Evolutionary conservation across 2,113 vertebrate species (phyloP).

Genomic region (Rhabdornis inornatus): DNA sequence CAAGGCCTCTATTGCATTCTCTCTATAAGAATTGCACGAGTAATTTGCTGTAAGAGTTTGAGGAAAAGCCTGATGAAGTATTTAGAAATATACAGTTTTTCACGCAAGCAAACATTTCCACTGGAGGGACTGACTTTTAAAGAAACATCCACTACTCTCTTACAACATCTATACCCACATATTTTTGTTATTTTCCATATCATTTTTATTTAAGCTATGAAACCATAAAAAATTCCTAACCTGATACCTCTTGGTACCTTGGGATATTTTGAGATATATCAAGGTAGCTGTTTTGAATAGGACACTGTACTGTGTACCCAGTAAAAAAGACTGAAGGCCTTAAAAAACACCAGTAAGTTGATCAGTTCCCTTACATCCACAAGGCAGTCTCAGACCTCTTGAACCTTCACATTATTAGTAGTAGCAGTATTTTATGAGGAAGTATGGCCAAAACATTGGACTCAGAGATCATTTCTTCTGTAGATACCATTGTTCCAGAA

Average conservation of each 20-base stretch:
- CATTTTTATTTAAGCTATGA: neutral
- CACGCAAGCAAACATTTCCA: neutral
- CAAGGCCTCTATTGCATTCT: neutral
- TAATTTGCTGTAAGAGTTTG: neutral
- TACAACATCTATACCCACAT: neutral
- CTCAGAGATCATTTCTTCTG: neutral
- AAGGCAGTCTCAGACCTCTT: neutral
- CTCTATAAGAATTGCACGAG: neutral
- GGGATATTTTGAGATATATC: neutral
- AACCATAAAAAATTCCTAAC: neutral
- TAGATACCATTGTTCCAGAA: neutral
- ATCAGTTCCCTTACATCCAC: neutral
- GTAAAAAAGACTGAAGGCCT: neutral
- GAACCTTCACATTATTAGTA: neutral
- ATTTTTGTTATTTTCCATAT: neutral
- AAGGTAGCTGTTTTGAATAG: neutral
- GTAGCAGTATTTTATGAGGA: neutral
- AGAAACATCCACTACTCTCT: neutral
- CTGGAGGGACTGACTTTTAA: neutral
- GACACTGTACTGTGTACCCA: neutral
- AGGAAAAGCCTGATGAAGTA: neutral
- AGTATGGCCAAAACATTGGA: neutral
- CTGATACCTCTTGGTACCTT: neutral
- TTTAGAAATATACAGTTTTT: neutral
- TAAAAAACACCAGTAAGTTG: neutral